Evolutionary conservation across 1,140 invertebrate species (phyloP).

Genomic region (Cotesia vestalis): DNA sequence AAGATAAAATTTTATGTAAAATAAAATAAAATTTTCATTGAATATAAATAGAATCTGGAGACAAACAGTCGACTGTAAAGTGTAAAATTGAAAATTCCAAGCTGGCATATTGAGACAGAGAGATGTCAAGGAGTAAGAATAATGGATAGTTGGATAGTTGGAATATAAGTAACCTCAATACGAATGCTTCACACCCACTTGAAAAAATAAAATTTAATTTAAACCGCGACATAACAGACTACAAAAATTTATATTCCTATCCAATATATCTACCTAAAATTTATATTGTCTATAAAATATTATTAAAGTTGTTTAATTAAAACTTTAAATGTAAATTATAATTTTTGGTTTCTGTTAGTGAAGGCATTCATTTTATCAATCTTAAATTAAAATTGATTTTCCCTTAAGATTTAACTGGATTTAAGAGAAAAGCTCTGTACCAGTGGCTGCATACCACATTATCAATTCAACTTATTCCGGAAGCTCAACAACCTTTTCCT

Average conservation of each 20-base stretch:
- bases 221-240: slow-evolving; percentile 44
- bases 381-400: slow-evolving; percentile 36
- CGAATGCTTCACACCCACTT: slow-evolving; percentile 35
- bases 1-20: background rate
- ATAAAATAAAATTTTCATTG: background rate
- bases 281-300: background rate
- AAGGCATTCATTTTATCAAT: slow-evolving; percentile 17
- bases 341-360: slow-evolving; percentile 7
- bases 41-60: slow-evolving; percentile 45
- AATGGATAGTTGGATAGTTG: slow-evolving; percentile 38
- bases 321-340: background rate
- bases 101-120: slow-evolving; percentile 24
- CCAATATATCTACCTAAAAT: background rate
- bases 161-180: too few relatives aligned
- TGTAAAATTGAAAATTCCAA: slow-evolving; percentile 51
- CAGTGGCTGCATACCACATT: slow-evolving; percentile 26
- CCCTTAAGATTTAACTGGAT: slow-evolving; percentile 15
- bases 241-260: background rate
- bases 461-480: slow-evolving; percentile 31
- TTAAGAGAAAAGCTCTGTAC: slow-evolving; percentile 14
- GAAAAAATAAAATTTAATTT: slow-evolving; percentile 53
- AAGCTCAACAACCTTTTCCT: slow-evolving; percentile 9
- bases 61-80: slow-evolving; percentile 38
- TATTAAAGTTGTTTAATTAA: slow-evolving; percentile 21
- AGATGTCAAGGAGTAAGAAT: slow-evolving; percentile 18